A percentile compares a stretch with the other conserved stretches of the same genome.
Evolutionary conservation across 2,888 invertebrate genomes (phyloP).

Genomic region (Lepidochrysops patricia): DNA sequence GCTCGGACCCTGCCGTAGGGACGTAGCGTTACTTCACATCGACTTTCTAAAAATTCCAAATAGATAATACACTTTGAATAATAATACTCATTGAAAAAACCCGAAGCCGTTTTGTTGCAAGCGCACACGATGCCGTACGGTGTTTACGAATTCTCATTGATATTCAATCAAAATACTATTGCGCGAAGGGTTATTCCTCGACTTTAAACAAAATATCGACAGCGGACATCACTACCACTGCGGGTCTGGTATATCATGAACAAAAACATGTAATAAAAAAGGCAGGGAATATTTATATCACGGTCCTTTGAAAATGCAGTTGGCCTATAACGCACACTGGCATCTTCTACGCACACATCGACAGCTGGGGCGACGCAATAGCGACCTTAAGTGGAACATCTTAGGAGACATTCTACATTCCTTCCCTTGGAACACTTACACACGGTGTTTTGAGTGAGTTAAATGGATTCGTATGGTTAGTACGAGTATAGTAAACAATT

Average conservation of each 20-base stretch:
- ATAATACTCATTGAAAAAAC: constrained; percentile 48
- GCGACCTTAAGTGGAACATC: constrained; percentile 33
- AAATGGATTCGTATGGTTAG: constrained; percentile 50
- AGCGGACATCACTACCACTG: constrained; percentile 45
- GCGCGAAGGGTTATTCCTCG: constrained; percentile 22
- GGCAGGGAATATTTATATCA: constrained; percentile 51
- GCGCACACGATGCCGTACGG: constrained; percentile 22
- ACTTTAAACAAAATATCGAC: constrained; percentile 34
- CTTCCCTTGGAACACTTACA: constrained; percentile 36
- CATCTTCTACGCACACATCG: constrained; percentile 46
- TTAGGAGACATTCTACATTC: constrained; percentile 34
- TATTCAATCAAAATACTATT: constrained; percentile 23
- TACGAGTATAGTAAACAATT: constrained; percentile 58
- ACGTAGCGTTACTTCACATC: constrained; percentile 62
- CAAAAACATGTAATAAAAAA: constrained; percentile 52
- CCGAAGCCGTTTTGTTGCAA: constrained; percentile 16
- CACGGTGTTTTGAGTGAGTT: constrained; percentile 47
- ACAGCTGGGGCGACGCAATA: constrained; percentile 29
- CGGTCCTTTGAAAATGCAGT: constrained; percentile 65
- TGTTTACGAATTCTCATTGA: constrained; percentile 21
- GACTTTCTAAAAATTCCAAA: constrained; percentile 68
- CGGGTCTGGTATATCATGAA: constrained; percentile 53
- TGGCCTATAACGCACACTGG: constrained; percentile 52
- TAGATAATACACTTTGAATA: constrained; percentile 44
- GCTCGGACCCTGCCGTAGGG: constrained; percentile 67